A percentile compares a stretch with the other conserved stretches of the same genome.
Evolutionary conservation across 2,888 invertebrate species (phyloP).

Genomic region (Microctonus brassicae): DNA sequence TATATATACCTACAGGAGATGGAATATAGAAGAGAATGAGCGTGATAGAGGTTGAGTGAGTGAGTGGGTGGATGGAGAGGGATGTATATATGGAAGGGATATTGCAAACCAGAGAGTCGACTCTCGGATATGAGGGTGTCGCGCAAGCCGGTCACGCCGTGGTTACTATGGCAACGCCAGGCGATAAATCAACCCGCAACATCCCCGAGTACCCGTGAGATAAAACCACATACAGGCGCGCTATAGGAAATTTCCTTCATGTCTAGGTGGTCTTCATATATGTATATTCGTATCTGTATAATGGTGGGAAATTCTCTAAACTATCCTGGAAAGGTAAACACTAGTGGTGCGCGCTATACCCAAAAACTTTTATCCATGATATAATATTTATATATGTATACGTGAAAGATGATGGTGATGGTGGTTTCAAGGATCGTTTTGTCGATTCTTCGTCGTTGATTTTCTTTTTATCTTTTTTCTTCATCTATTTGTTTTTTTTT

Average conservation of each 20-base stretch:
- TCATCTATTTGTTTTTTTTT: no score
- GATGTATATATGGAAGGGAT: constrained; percentile 40
- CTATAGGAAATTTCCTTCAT: constrained; percentile 16
- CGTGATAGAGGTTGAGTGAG: background rate
- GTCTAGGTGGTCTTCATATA: constrained; percentile 10
- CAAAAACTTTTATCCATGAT: background rate
- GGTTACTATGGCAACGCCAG: constrained; percentile 67
- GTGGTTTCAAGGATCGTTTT: no score
- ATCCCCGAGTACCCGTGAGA: constrained; percentile 65
- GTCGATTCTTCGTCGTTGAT: no score
- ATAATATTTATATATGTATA: no score
- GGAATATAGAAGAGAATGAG: constrained; percentile 5
- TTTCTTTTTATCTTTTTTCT: no score
- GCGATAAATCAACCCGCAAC: constrained; percentile 69
- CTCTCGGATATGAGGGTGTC: constrained; percentile 67
- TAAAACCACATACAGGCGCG: constrained; percentile 61
- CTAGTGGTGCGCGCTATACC: background rate
- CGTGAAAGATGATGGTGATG: no score
- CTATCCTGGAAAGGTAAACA: background rate
- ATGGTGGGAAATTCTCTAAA: background rate
- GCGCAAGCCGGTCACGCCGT: constrained; percentile 69
- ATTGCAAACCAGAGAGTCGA: constrained; percentile 57
- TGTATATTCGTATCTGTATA: background rate
- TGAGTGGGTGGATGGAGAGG: constrained; percentile 19
- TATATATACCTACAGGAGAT: constrained; percentile 15